Base-by-base conservation (phyloP, 2,888 invertebrate species). In the Cenopis cana region DNA sequence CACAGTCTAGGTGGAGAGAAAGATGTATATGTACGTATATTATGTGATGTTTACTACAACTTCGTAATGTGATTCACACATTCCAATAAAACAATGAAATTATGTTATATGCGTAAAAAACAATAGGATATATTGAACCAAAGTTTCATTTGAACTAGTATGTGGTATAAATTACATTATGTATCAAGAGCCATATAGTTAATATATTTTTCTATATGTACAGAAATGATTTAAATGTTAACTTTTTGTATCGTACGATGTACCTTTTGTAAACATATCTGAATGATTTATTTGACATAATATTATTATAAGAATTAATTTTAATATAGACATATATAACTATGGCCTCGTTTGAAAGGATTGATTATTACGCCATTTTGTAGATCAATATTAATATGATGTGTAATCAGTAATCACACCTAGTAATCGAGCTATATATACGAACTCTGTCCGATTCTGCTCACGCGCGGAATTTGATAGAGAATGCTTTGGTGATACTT, bases 151-250 rank as follows among this genome's bases (percentile, higher is more conserved):
- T 73, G 80, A 78, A 80, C 80, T 77, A 79, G 79, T 81, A 79
- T 81, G 77, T 67, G 61, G 67, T 70, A 56, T 64, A 64, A 69
- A 75, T 72, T 73, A 76, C 76, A 74, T 75, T 76, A 79, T 81
- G 81, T 81, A 82, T 80, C 77, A 76, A 85, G 82, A 82, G 84
- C 85, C 84, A 89, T 89, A 87, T 86, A 85, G 81, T 87, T 87
- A 86, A 88, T 82, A 84, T 91, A 90, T 90, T 90, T 91, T 89
- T 90, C 81, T 90, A 90, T 85, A 69, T 90, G 87, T 90, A 89
- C 85, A 90, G 87, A 88, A 80, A 86, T 83, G 82, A 78, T 83
- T 83, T 83, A 81, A 80, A 78, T 79, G 78, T 85, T 82, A 81
- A 82, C 66, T 67, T 71, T 71, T 71, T 71, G 71, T 71, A 69